Conservation (phyloP, 1,140 invertebrate genomes). For the Rhynchophorus ferrugineus region DNA sequence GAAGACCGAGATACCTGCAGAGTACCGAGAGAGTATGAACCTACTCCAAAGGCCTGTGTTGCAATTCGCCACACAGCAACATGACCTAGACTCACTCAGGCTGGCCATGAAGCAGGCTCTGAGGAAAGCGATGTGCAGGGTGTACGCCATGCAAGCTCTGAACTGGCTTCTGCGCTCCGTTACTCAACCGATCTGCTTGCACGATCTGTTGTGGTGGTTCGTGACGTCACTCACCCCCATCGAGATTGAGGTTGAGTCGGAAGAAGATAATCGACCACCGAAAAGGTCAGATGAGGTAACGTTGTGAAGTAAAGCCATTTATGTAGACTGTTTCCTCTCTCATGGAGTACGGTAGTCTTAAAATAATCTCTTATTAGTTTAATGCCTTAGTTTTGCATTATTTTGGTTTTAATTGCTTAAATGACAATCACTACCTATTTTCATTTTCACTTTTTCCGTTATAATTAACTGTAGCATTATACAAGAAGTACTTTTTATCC, state of each 20-base stretch:
- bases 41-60: conserved; percentile 65
- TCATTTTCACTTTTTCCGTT: neutral
- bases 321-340: no score
- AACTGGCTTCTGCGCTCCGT: conserved; percentile 92
- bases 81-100: conserved; percentile 73
- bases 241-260: conserved; percentile 39
- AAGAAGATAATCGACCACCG: conserved; percentile 47
- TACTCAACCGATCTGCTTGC: conserved; percentile 81
- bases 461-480: no score
- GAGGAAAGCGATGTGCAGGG: conserved; percentile 70
- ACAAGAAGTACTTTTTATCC: no score
- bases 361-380: no score
- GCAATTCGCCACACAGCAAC: conserved; percentile 76
- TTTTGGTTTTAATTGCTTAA: no score
- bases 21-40: conserved; percentile 38
- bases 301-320: no score
- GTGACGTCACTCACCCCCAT: conserved; percentile 61
- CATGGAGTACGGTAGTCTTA: no score
- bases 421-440: neutral
- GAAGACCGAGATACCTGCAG: conserved; percentile 17
- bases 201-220: conserved; percentile 95
- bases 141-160: conserved; percentile 84
- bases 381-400: no score
- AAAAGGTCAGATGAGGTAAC: conserved; percentile 46
- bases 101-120: conserved; percentile 77